These are phyloP conservation scores for Hycleus cichorii DNA, from an alignment of 1,140 invertebrate genomes.

Conservation along the genomic window DNA sequence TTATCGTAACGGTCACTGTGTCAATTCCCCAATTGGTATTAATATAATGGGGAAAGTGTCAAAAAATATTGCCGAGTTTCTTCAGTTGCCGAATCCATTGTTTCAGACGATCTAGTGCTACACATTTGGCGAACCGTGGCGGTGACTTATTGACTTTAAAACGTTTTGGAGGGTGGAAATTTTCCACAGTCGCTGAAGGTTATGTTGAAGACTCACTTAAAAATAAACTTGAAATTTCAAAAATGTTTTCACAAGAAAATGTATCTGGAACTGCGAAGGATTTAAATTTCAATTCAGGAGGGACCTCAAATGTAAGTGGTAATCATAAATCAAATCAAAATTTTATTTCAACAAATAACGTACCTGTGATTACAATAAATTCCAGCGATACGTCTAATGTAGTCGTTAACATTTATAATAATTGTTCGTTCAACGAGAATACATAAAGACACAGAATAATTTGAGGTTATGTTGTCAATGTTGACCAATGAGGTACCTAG, in stretches of 20 bases:
- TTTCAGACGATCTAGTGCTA: slow-evolving; percentile 5
- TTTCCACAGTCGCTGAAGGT: slow-evolving; percentile 4
- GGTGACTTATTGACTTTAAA: slow-evolving; percentile 4
- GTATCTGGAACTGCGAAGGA: slow-evolving; percentile 1
- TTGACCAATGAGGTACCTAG: too few relatives aligned
- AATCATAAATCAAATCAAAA: neutral
- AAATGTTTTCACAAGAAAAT: too few relatives aligned
- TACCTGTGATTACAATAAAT: neutral
- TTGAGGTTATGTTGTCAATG: too few relatives aligned
- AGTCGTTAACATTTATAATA: neutral
- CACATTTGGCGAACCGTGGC: slow-evolving; percentile 7
- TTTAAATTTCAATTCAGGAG: slow-evolving; percentile 1
- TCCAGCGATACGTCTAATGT: slow-evolving; percentile 1
- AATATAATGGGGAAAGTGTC: slow-evolving; percentile 13
- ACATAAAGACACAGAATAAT: too few relatives aligned
- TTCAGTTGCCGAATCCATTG: slow-evolving; percentile 3
- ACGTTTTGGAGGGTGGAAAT: slow-evolving; percentile 2
- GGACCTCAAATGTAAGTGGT: too few relatives aligned
- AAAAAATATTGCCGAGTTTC: neutral
- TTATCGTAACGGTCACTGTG: slow-evolving; percentile 2
- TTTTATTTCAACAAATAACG: neutral
- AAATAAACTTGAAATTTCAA: too few relatives aligned
- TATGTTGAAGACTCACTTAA: too few relatives aligned
- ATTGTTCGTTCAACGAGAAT: neutral
- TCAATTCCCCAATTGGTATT: slow-evolving; percentile 7